Conservation (phyloP, 2,113 vertebrate species). For the Rana temporaria region DNA sequence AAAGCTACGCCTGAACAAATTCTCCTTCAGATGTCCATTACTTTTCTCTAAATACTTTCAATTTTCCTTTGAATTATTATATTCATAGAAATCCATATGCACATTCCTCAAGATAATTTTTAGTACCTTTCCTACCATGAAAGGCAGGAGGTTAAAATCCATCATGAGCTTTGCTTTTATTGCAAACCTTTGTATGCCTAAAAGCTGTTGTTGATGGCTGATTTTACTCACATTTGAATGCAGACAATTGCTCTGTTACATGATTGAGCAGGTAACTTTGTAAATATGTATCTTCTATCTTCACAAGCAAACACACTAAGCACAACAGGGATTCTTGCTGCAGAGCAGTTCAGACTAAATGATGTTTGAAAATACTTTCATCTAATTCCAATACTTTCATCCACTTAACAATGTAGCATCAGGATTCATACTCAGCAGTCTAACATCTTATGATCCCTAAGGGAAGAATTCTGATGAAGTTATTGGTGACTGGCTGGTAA, state of each 20-base stretch:
- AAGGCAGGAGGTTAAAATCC: slow-evolving; percentile 54
- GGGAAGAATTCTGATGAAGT: slow-evolving; percentile 73
- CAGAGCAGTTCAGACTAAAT: slow-evolving; percentile 73
- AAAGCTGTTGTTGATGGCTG: slow-evolving; percentile 1
- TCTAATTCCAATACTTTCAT: slow-evolving; percentile 79
- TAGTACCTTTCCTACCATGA: slow-evolving; percentile 4
- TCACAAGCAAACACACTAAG: slow-evolving; percentile 64
- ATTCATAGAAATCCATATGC: slow-evolving; percentile 39
- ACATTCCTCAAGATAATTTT: background rate
- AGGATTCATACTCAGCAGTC: slow-evolving; percentile 66
- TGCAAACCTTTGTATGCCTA: slow-evolving; percentile 48
- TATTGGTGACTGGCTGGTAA: slow-evolving; percentile 64
- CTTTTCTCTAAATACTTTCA: slow-evolving; percentile 54
- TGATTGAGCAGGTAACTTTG: slow-evolving; percentile 60
- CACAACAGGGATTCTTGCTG: slow-evolving; percentile 69
- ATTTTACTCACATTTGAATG: slow-evolving; percentile 56
- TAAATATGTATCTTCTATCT: slow-evolving; percentile 61
- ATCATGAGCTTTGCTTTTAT: slow-evolving; percentile 32
- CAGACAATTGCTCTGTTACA: slow-evolving; percentile 41
- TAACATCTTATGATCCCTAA: slow-evolving; percentile 63
- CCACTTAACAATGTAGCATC: slow-evolving; percentile 74
- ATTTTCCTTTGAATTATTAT: slow-evolving; percentile 57
- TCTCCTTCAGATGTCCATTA: slow-evolving; percentile 55
- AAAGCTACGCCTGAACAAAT: slow-evolving; percentile 46
- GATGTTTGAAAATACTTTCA: slow-evolving; percentile 78